Percentiles rank a stretch among this genome's conserved stretches.
phyloP scores from a whole-genome alignment of 1,140 invertebrate species.

The Babylonia areolata region DNA sequence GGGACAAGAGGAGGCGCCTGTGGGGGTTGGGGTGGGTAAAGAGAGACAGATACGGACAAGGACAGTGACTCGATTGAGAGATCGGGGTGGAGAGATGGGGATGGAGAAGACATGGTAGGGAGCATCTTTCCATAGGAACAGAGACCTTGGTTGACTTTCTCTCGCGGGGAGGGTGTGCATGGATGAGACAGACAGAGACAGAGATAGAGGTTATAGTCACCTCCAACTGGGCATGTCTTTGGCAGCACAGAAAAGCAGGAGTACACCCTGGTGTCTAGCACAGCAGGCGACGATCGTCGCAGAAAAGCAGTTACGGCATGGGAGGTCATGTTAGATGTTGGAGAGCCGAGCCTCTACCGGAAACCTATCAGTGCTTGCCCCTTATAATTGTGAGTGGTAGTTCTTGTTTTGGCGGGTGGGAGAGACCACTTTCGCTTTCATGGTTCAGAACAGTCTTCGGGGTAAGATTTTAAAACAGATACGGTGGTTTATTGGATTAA shows the following conservation, averaged over 20 bases:
- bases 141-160: too few relatives aligned
- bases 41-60: too few relatives aligned
- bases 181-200: slow-evolving; percentile 43
- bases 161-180: too few relatives aligned
- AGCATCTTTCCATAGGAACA: too few relatives aligned
- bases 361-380: background rate
- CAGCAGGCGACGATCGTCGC: slow-evolving; percentile 28
- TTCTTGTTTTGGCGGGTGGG: slow-evolving; percentile 4
- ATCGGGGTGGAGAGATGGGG: too few relatives aligned
- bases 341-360: background rate
- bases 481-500: too few relatives aligned
- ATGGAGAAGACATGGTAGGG: too few relatives aligned
- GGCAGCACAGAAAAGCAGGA: slow-evolving; percentile 41
- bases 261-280: slow-evolving; percentile 36
- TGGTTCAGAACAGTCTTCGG: too few relatives aligned
- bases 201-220: slow-evolving; percentile 25
- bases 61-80: too few relatives aligned
- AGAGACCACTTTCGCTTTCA: slow-evolving; percentile 9
- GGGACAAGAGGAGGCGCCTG: too few relatives aligned
- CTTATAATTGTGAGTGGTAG: background rate
- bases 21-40: too few relatives aligned
- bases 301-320: background rate
- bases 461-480: too few relatives aligned
- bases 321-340: background rate
- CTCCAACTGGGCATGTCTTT: background rate